Conservation (phyloP, 2,888 invertebrate genomes). For the Ectemnius lituratus region DNA sequence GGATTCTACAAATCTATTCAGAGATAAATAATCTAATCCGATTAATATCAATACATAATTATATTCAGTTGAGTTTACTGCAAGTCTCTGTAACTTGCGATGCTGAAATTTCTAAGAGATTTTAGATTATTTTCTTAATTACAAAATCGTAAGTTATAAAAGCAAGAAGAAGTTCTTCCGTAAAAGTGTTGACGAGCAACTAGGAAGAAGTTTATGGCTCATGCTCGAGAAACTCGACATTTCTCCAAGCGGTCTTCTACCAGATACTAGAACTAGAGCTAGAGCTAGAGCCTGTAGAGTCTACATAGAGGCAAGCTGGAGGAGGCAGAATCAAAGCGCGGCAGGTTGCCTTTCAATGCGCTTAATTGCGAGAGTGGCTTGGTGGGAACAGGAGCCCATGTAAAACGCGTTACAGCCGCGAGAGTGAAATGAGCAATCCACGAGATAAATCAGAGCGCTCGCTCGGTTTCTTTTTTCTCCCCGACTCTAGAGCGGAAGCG, state of each 20-base stretch:
- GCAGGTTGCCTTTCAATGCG: constrained; percentile 50
- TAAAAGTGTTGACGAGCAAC: too few relatives aligned
- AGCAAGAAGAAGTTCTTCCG: too few relatives aligned
- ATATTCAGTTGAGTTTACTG: too few relatives aligned
- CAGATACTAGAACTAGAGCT: neutral
- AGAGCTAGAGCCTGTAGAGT: neutral
- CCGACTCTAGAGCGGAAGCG: constrained; percentile 41
- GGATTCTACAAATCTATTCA: too few relatives aligned
- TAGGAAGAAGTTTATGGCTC: too few relatives aligned
- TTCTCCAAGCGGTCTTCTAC: too few relatives aligned
- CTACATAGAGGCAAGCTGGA: neutral
- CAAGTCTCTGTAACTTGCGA: too few relatives aligned
- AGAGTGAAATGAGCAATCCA: constrained; percentile 51
- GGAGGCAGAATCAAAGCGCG: constrained; percentile 31
- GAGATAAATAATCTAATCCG: too few relatives aligned
- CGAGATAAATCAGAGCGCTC: constrained; percentile 50
- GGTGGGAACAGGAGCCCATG: constrained; percentile 38
- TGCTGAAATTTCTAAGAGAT: too few relatives aligned
- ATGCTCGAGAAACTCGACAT: neutral
- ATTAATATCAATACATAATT: too few relatives aligned
- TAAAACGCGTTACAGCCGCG: constrained; percentile 44
- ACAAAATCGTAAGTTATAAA: too few relatives aligned
- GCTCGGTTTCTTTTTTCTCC: constrained; percentile 55
- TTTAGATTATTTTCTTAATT: too few relatives aligned
- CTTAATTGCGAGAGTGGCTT: constrained; percentile 34